Percentiles rank a stretch among this genome's conserved stretches.
These are phyloP conservation scores for Homarus gammarus DNA, from an alignment of 2,888 invertebrate species.

Conservation along the genomic window DNA sequence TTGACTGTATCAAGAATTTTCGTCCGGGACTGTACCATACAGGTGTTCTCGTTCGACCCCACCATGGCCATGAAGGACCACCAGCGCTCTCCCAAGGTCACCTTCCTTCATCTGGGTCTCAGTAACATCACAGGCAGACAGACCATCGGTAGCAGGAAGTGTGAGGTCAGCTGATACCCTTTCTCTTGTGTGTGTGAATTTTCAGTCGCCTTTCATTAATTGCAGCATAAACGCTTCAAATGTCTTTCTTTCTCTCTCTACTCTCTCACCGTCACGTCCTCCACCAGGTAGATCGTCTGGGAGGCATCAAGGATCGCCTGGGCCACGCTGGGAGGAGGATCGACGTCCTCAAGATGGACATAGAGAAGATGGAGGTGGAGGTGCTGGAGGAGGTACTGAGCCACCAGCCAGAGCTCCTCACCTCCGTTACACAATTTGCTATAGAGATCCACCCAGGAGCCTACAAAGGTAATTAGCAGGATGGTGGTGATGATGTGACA, in stretches of 20 bases:
- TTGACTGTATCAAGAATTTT: too few relatives aligned
- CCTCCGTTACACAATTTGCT: conserved; percentile 7
- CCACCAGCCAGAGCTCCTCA: neutral
- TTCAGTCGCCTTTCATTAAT: too few relatives aligned
- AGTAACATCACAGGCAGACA: too few relatives aligned
- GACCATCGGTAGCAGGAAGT: too few relatives aligned
- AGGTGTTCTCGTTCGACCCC: conserved; percentile 79
- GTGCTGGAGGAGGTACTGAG: conserved; percentile 3
- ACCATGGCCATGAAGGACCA: conserved; percentile 63
- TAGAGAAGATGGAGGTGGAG: neutral
- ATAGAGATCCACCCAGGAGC: neutral
- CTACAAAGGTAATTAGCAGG: conserved; percentile 1
- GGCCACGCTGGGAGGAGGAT: conserved; percentile 78
- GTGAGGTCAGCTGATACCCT: too few relatives aligned
- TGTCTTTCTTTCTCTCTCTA: too few relatives aligned
- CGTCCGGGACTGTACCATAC: too few relatives aligned
- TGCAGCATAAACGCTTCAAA: too few relatives aligned
- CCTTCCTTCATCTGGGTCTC: conserved; percentile 76
- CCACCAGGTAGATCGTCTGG: conserved; percentile 77
- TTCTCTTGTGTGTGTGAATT: too few relatives aligned
- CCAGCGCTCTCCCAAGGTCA: conserved; percentile 77
- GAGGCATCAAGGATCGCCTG: conserved; percentile 77
- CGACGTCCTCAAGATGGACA: conserved; percentile 76
- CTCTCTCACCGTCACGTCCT: too few relatives aligned
- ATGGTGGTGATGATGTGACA: too few relatives aligned